Conservation (phyloP, 2,113 vertebrate genomes). For the Axis porcinus region DNA sequence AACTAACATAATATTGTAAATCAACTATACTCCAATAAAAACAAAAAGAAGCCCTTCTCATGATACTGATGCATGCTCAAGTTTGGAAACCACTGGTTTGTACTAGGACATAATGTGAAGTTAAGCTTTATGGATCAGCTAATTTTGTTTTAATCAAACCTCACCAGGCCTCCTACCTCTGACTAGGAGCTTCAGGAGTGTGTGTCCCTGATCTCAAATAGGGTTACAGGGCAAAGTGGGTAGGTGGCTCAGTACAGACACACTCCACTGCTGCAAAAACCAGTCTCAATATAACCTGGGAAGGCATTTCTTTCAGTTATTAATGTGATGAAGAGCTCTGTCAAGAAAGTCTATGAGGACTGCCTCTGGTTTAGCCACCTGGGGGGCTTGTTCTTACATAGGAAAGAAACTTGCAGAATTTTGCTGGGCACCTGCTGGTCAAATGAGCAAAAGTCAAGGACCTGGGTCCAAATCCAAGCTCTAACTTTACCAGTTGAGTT, state of each 20-base stretch:
- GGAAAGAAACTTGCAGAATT: background rate
- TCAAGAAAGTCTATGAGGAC: background rate
- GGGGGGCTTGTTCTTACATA: background rate
- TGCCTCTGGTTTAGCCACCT: background rate
- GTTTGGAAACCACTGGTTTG: background rate
- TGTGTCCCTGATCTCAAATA: background rate
- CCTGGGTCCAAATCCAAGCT: background rate
- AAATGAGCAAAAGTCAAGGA: background rate
- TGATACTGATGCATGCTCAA: background rate
- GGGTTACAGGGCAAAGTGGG: background rate
- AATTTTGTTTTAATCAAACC: background rate
- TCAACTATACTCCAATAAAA: background rate
- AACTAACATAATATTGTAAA: background rate
- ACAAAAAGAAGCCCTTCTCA: background rate
- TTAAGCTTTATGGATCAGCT: background rate
- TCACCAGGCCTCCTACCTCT: background rate
- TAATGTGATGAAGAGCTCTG: background rate
- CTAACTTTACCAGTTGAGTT: background rate
- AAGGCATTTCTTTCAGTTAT: background rate
- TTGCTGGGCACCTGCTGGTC: background rate
- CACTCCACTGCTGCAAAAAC: background rate
- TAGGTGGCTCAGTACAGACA: background rate
- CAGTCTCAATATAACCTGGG: background rate
- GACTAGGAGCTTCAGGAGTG: background rate
- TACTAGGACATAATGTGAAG: background rate